Base-by-base conservation (phyloP, 2,888 invertebrate species). In the Caenorhabditis macrosperma region DNA sequence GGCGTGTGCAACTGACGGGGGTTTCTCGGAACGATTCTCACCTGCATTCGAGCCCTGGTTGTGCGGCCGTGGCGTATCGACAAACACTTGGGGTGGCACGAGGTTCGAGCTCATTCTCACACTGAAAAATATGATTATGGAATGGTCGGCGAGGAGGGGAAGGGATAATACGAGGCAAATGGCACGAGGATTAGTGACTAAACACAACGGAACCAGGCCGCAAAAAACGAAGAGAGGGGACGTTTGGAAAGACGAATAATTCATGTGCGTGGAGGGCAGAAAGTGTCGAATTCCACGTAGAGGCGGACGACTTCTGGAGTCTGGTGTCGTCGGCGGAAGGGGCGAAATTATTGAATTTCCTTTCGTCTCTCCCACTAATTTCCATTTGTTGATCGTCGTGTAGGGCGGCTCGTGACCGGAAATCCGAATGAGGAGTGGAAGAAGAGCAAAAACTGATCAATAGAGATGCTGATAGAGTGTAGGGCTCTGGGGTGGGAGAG, bases 261-360 rank as follows among this genome's bases (percentile, higher is more conserved):
- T 72, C 72, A 72, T 72, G 41, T 41, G 55, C 15, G 38, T 12
- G 20, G 50, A 50, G 30, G 61, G 28, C 41, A 24, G 28, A 64
- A 64, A 44, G 63, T 72, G 55, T 72, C 55, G 41, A 72, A 72
- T 57, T 57, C 57, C 72, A 72, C 71, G 71, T 54, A 63, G 52
- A 20, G 50, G 3, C 7, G 5, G 44, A 24, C 28, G 35, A 35
- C 48, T 17, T 35, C 44, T n/a, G 9, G 30, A 61, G 44, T 33
- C 50, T 44, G 48, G 30, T 48, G 48, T 33, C 12, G 30, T 22
- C 22, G 20, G 28, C 15, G 33, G 79, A 81, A 57, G 60, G 55
- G 30, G 80, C 67, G 69, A 68, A 84, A 35, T 85, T 79, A 64
- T 85, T 86, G 33, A 86, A 69, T 54, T 86, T 76, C 44, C 86